These are phyloP conservation scores for Tenthredo livida DNA, from an alignment of 2,888 invertebrate genomes.

Conservation along the genomic window DNA sequence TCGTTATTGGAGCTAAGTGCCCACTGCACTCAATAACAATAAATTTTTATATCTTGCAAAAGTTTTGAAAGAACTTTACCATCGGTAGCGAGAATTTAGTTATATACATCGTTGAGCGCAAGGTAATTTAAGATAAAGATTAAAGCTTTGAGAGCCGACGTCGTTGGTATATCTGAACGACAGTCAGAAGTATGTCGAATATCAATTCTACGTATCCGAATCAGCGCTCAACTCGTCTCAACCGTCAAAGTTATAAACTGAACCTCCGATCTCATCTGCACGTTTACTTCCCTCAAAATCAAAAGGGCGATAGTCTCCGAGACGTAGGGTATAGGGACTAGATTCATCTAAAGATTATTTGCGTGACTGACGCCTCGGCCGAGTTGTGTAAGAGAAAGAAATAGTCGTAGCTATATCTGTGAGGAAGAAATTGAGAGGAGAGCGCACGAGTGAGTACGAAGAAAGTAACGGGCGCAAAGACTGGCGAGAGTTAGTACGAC, in stretches of 20 bases:
- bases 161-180: conserved; percentile 32
- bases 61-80: neutral
- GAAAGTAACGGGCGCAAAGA: conserved; percentile 37
- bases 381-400: conserved; percentile 13
- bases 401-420: neutral
- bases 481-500: conserved; percentile 9
- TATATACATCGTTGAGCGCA: conserved; percentile 4
- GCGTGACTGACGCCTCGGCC: conserved; percentile 29
- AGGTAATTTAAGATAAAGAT: conserved; percentile 30
- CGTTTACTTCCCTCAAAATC: neutral
- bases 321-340: conserved; percentile 7
- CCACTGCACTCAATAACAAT: neutral
- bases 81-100: neutral
- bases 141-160: neutral
- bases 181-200: conserved; percentile 27
- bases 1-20: conserved; percentile 8
- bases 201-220: conserved; percentile 26
- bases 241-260: conserved; percentile 30
- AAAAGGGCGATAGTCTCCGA: conserved; percentile 14
- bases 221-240: conserved; percentile 21
- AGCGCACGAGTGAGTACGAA: conserved; percentile 23
- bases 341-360: conserved; percentile 34
- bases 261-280: conserved; percentile 14
- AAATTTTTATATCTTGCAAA: conserved; percentile 17
- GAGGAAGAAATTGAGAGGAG: conserved; percentile 24